Percentiles rank a stretch among this genome's conserved stretches.
phyloP scores from a whole-genome alignment of 2,113 vertebrate genomes.

The Callipepla californica region DNA sequence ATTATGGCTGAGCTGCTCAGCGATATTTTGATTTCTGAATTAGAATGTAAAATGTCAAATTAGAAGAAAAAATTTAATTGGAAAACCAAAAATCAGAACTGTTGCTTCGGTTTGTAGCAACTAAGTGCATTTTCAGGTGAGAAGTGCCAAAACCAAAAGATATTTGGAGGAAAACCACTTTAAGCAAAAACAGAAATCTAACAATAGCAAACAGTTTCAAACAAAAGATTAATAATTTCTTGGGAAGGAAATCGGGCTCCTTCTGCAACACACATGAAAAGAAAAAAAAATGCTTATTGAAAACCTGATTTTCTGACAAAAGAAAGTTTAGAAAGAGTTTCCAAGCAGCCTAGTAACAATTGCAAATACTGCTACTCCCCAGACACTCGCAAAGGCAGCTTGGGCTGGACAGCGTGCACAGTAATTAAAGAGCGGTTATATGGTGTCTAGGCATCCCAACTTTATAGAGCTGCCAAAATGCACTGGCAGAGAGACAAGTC shows the following conservation, averaged over 20 bases:
- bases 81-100: background rate
- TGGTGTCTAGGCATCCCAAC: background rate
- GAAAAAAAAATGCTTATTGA: background rate
- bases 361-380: background rate
- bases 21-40: background rate
- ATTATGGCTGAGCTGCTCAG: background rate
- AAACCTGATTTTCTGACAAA: background rate
- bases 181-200: background rate
- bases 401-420: background rate
- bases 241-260: background rate
- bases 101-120: background rate
- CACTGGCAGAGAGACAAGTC: background rate
- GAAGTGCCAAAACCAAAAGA: background rate
- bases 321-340: background rate
- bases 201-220: background rate
- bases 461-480: constrained; percentile 1
- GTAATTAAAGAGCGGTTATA: background rate
- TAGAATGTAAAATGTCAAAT: background rate
- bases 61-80: background rate
- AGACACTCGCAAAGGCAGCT: background rate
- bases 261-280: background rate
- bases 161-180: background rate
- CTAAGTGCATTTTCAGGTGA: background rate
- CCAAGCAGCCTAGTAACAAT: background rate
- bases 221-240: background rate